Conservation (phyloP, 2,888 invertebrate genomes). For the Entomobrya multifasciata region DNA sequence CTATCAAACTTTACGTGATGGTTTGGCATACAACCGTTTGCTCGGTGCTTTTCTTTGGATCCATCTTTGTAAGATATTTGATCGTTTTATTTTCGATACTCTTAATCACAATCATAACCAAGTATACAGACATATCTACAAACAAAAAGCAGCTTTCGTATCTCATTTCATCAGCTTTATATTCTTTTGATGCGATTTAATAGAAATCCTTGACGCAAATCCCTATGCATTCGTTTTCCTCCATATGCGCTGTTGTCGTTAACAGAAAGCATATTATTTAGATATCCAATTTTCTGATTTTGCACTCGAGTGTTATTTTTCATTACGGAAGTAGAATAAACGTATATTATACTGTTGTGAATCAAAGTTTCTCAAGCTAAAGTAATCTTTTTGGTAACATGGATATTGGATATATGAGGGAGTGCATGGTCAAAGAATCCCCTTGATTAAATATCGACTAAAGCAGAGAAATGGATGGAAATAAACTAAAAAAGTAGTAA, state of each 20-base stretch:
- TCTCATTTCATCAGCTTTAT: not conserved
- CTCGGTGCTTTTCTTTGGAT: conserved; percentile 69
- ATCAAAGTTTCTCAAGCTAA: not conserved
- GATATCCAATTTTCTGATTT: too few relatives aligned
- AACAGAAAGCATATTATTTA: too few relatives aligned
- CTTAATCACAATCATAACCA: not conserved
- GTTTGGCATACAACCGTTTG: conserved; percentile 68
- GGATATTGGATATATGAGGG: not conserved
- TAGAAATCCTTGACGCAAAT: not conserved
- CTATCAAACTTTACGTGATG: conserved; percentile 66
- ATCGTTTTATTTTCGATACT: not conserved
- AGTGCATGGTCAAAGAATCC: not conserved
- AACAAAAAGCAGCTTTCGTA: too few relatives aligned
- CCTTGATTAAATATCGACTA: conserved; percentile 21
- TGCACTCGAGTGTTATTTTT: too few relatives aligned
- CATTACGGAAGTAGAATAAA: too few relatives aligned
- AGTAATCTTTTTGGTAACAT: not conserved
- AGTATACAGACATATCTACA: too few relatives aligned
- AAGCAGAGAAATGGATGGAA: not conserved
- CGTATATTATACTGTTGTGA: too few relatives aligned
- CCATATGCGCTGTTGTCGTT: too few relatives aligned
- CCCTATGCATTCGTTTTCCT: not conserved
- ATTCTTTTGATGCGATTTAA: not conserved
- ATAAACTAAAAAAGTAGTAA: conserved; percentile 13
- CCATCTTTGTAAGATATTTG: conserved; percentile 67